phyloP scores from a whole-genome alignment of 2,888 invertebrate species.

The Lumbricus terrestris region DNA sequence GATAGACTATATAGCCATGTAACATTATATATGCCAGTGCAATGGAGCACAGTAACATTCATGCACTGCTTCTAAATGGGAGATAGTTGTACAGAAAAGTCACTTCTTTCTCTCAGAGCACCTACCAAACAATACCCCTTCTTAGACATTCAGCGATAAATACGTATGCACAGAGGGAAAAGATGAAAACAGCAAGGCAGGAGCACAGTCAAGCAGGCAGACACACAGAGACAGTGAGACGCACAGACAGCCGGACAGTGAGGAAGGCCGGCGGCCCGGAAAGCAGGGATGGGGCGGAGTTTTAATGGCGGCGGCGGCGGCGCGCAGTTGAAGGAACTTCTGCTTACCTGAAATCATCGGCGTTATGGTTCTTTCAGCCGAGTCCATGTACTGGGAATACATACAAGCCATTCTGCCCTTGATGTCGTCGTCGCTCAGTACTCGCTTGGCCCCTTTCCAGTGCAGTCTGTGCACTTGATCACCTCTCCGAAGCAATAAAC shows the following conservation, averaged over 20 bases:
- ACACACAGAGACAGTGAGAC: neutral
- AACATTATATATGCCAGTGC: no score
- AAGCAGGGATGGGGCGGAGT: neutral
- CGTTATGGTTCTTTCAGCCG: slow-evolving; percentile 31
- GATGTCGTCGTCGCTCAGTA: neutral
- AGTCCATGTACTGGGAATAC: slow-evolving; percentile 34
- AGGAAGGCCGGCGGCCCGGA: neutral
- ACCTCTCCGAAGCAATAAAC: neutral
- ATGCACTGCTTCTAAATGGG: neutral
- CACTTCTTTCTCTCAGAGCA: no score
- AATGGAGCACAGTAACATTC: no score
- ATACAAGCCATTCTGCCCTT: slow-evolving; percentile 28
- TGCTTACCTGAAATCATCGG: slow-evolving; percentile 32
- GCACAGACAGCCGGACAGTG: neutral
- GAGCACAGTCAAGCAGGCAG: neutral
- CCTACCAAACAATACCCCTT: neutral
- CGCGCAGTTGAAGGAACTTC: neutral
- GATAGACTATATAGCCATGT: no score
- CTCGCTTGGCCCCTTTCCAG: neutral
- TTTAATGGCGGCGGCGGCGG: neutral
- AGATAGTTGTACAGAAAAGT: neutral
- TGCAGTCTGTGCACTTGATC: neutral
- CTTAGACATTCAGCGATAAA: neutral
- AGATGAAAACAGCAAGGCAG: neutral
- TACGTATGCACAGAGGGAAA: neutral